Base-by-base conservation (phyloP, 2,113 vertebrate species). In the Geothlypis trichas region DNA sequence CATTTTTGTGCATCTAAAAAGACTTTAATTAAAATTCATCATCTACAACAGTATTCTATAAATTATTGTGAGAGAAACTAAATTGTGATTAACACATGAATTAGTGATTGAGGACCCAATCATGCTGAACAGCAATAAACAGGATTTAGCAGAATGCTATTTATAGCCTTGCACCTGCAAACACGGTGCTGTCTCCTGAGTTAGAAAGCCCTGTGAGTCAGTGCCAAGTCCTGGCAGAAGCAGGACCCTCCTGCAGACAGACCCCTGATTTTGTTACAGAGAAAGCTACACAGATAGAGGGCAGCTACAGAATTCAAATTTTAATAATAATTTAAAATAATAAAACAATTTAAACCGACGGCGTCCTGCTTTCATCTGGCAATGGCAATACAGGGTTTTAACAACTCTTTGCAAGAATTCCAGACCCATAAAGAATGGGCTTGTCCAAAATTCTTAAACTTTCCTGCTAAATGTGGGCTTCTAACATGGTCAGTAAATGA, bases 141-240 rank as follows among this genome's bases (percentile, higher is more conserved):
- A 94, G 92, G 96, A 91, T 91, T 97, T 93, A 93, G 93, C 93
- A 97, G 90, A 94, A 85, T 19, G 75, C 92, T 97, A 92, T 92
- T 95, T 95, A 93, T 93, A 92, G 76, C 88, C 74, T 62, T 18
- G 94, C 87, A 97, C 95, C 97, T 95, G 89, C 68, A 63, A 46
- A 75, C 37, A 8, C 1, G 83, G 93, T 94, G 90, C 96, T 62
- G 91, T 89, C 97, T 98, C 97, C 97, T 97, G 97, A 98, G 97
- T 96, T 96, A 87, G 93, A 93, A 95, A 92, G 93, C 91, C 71
- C 87, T 58, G 76, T n/a, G 15, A 81, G 89, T 78, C 61, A 31
- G 37, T 80, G 73, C 66, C 24, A 46, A 21, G 54, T 55, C 66
- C 5, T 5, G 46, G 82, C 39, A 91, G 90, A 73, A 84, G 84